Conservation (phyloP, 2,888 invertebrate genomes). For the Stenchaetothrips biformis region DNA sequence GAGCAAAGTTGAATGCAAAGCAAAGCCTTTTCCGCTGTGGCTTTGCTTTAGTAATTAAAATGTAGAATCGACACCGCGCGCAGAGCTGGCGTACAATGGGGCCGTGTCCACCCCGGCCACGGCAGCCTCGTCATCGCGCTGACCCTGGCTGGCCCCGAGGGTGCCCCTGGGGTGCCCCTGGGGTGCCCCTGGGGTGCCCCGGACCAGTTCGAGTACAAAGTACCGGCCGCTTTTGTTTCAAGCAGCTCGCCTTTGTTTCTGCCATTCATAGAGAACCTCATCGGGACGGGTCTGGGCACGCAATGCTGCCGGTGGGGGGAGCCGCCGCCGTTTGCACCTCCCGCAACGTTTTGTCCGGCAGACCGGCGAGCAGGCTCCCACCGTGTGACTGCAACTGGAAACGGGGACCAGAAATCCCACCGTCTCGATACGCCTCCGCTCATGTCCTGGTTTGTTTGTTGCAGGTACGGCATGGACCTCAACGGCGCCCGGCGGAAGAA, state of each 20-base stretch:
- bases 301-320: neutral
- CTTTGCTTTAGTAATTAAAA: slow-evolving; percentile 22
- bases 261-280: slow-evolving; percentile 1
- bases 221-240: slow-evolving; percentile 16
- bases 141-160: neutral
- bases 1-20: slow-evolving; percentile 21
- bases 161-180: neutral
- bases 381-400: neutral
- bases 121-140: neutral
- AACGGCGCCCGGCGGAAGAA: slow-evolving; percentile 95
- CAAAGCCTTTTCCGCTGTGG: neutral
- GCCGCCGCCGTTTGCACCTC: no score
- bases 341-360: no score
- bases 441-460: slow-evolving; percentile 39
- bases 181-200: neutral
- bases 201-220: neutral
- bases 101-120: neutral
- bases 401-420: neutral
- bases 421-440: neutral
- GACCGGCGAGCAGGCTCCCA: no score
- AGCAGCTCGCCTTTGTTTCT: neutral
- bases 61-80: neutral
- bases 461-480: slow-evolving; percentile 89
- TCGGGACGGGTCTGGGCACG: neutral
- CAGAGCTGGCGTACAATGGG: neutral